phyloP scores from a whole-genome alignment of 2,888 invertebrate genomes.

The Acleris sparsana region DNA sequence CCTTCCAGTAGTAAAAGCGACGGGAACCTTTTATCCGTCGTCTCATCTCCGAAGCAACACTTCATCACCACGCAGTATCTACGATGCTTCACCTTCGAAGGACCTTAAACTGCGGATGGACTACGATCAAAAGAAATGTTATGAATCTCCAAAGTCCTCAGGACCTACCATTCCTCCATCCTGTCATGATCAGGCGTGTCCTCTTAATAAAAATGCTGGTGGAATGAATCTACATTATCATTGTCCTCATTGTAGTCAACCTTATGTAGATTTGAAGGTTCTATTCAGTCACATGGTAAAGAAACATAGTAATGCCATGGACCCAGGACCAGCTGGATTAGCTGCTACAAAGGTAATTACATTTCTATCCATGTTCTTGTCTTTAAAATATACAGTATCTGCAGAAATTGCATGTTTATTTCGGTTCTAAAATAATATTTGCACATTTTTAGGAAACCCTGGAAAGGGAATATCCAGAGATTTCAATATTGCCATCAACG shows the following conservation, averaged over 20 bases:
- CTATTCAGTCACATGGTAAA: conserved; percentile 79
- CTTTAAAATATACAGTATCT: background rate
- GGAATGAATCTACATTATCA: conserved; percentile 79
- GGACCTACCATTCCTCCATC: conserved; percentile 82
- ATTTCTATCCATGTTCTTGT: no score
- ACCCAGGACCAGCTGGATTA: conserved; percentile 70
- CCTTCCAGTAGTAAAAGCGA: conserved; percentile 94
- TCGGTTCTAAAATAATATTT: background rate
- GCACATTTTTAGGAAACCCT: conserved; percentile 71
- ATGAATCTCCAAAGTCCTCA: conserved; percentile 62
- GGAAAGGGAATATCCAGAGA: conserved; percentile 80
- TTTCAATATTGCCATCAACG: conserved; percentile 80
- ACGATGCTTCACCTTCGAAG: conserved; percentile 82
- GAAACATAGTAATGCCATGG: conserved; percentile 74
- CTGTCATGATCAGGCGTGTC: conserved; percentile 82
- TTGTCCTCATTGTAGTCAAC: conserved; percentile 76
- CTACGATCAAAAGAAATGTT: conserved; percentile 67
- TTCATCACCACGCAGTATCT: conserved; percentile 80
- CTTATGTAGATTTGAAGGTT: conserved; percentile 75
- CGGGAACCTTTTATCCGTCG: conserved; percentile 95
- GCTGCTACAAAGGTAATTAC: conserved; percentile 76
- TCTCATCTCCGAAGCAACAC: conserved; percentile 84
- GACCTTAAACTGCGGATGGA: conserved; percentile 72
- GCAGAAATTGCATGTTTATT: background rate
- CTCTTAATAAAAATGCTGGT: conserved; percentile 73